Base-by-base conservation (phyloP, 1,140 invertebrate species). In the Drosophila bocqueti region DNA sequence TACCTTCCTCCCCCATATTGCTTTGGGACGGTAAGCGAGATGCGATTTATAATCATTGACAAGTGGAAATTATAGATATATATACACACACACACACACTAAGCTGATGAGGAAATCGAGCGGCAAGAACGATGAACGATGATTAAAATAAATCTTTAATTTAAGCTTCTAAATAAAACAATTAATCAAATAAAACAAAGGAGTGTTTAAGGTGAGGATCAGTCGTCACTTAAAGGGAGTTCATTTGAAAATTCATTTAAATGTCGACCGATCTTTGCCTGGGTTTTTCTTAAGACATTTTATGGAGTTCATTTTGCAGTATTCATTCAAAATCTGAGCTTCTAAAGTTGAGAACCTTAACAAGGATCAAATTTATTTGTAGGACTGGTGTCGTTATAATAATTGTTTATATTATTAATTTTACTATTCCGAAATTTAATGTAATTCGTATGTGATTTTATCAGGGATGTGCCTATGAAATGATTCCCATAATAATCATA, bases 131-230 rank as follows among this genome's bases (percentile, higher is more conserved):
- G 83, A 87, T 85, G 75, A 85, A 79, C 76, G 59, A 87, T 80
- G 77, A 87, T 83, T 89, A 81, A 89, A 89, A 83, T 87, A 89
- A 89, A 83, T 90, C 81, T 85, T 90, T 90, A 90, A 73, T 90
- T 90, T 90, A 90, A 90, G 85, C 85, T 90, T 90, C 85, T 79
- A 90, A 90, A 90, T 90, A 89, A 89, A 90, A 89, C 75, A 85
- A 89, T 89, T 89, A 89, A 85, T 90, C 85, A 82, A 89, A 87
- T 89, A 87, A 87, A 87, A 68, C 13, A 52, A n/a, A 7, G 29
- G 2, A 18, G n/a, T 31, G 8, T 26, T 15, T 60, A 18, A 52
- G 46, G 40, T 5, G 15, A 69, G 43, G 31, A 78, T 66, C 16
- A 24, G 42, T 76, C 60, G 61, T 38, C 46, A 62, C 15, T 46